A percentile compares a stretch with the other conserved stretches of the same genome.
These are phyloP conservation scores for Notospermus geniculatus DNA, from an alignment of 1,140 invertebrate species.

Conservation along the genomic window DNA sequence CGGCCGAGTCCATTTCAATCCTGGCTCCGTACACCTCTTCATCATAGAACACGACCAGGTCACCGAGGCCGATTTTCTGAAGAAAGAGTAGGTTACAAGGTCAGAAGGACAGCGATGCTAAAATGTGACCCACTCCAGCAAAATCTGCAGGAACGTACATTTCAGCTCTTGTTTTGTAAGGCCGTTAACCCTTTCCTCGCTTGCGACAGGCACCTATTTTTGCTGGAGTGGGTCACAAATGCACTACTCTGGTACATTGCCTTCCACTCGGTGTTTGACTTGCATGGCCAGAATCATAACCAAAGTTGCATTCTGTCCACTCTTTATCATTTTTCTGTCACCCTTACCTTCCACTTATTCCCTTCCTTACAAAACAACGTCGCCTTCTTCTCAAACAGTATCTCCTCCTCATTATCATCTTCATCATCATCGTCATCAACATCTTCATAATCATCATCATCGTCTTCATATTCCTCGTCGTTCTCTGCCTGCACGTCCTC, in stretches of 20 bases:
- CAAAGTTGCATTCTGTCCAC: constrained; percentile 9
- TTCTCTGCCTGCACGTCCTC: constrained; percentile 31
- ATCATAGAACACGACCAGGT: constrained; percentile 59
- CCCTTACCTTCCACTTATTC: constrained; percentile 26
- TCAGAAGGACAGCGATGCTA: constrained; percentile 4
- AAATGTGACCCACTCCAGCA: too few species aligned
- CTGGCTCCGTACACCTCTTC: constrained; percentile 57
- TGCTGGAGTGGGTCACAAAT: too few species aligned
- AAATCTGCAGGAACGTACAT: neutral
- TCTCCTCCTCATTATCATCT: constrained; percentile 33
- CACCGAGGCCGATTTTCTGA: constrained; percentile 50
- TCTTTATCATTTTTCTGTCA: neutral
- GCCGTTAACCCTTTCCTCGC: too few species aligned
- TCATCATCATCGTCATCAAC: constrained; percentile 55
- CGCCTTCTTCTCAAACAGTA: constrained; percentile 56
- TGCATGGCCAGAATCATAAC: neutral
- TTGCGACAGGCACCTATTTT: too few species aligned
- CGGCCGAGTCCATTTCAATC: constrained; percentile 54
- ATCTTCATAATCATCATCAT: constrained; percentile 43
- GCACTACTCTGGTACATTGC: neutral
- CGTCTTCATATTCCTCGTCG: constrained; percentile 30
- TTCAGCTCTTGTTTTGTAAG: neutral
- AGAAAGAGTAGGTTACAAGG: neutral
- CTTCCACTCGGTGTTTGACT: neutral
- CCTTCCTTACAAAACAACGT: constrained; percentile 28